Evolutionary conservation across 2,888 invertebrate genomes (phyloP).

Genomic region (Hybos culiciformis): DNA sequence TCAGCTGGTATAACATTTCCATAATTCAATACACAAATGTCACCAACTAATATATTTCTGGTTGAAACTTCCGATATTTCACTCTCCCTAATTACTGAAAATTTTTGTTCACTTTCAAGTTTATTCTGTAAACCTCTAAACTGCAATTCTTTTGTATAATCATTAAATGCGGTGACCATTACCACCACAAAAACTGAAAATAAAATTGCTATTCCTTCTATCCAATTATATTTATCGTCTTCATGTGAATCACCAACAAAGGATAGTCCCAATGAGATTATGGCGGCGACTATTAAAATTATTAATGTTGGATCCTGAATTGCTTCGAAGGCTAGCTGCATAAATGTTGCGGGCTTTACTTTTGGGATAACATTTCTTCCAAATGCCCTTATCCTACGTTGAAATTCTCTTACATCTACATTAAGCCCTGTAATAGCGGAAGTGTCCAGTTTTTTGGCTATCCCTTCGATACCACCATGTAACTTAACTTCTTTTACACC

Average conservation of each 20-base stretch:
- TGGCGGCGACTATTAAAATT: constrained; percentile 89
- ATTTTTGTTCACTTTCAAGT: constrained; percentile 95
- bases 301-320: constrained; percentile 94
- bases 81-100: constrained; percentile 77
- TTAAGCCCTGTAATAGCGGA: constrained; percentile 48
- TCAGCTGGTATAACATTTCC: constrained; percentile 94
- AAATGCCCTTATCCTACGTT: constrained; percentile 72
- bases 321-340: constrained; percentile 93
- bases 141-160: constrained; percentile 96
- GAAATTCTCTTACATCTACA: background rate
- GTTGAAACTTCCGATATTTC: constrained; percentile 85
- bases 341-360: constrained; percentile 92
- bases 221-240: constrained; percentile 92
- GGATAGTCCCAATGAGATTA: constrained; percentile 52
- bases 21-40: constrained; percentile 88
- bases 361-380: constrained; percentile 95
- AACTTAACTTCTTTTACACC: constrained; percentile 75
- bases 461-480: constrained; percentile 76
- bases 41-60: constrained; percentile 89
- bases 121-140: constrained; percentile 89
- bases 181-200: constrained; percentile 95
- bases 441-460: constrained; percentile 89
- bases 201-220: constrained; percentile 93
- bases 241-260: constrained; percentile 40
- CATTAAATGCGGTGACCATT: constrained; percentile 95